Evolutionary conservation across 2,888 invertebrate genomes (phyloP).

Genomic region (Clitarchus hookeri): DNA sequence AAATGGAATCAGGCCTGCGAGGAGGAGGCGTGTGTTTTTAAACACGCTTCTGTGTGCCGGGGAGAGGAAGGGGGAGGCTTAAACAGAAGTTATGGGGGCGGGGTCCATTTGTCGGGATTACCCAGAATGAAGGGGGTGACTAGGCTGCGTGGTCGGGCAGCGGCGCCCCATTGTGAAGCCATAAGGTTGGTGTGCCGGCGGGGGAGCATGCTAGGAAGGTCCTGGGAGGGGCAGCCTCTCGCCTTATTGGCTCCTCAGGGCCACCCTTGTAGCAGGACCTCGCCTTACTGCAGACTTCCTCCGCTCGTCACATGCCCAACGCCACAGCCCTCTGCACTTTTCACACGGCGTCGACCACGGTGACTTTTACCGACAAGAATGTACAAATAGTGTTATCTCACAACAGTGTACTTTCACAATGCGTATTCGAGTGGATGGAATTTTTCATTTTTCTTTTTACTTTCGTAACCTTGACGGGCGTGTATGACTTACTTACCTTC

Average conservation of each 20-base stretch:
- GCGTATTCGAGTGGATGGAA: too few relatives aligned
- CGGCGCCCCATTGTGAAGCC: not conserved
- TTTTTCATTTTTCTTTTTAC: too few relatives aligned
- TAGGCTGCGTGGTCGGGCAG: not conserved
- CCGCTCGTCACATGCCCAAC: too few relatives aligned
- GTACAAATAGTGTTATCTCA: too few relatives aligned
- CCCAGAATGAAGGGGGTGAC: not conserved
- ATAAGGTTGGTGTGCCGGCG: not conserved
- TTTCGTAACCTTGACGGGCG: too few relatives aligned
- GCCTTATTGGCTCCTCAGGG: not conserved
- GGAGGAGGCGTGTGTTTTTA: not conserved
- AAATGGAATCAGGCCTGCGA: not conserved
- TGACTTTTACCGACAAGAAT: too few relatives aligned
- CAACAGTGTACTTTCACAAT: too few relatives aligned
- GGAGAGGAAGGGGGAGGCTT: not conserved
- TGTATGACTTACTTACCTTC: too few relatives aligned
- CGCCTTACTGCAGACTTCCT: too few relatives aligned
- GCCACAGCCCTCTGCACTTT: too few relatives aligned
- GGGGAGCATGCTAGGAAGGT: not conserved
- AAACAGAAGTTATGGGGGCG: constrained; percentile 14
- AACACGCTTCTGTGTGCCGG: not conserved
- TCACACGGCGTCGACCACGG: too few relatives aligned
- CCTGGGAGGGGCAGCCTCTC: not conserved
- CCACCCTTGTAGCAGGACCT: too few relatives aligned
- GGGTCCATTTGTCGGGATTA: constrained; percentile 14